A percentile compares a stretch with the other conserved stretches of the same genome.
These are phyloP conservation scores for Cynopterus brachyotis DNA, from an alignment of 2,113 vertebrate species.

Conservation along the genomic window DNA sequence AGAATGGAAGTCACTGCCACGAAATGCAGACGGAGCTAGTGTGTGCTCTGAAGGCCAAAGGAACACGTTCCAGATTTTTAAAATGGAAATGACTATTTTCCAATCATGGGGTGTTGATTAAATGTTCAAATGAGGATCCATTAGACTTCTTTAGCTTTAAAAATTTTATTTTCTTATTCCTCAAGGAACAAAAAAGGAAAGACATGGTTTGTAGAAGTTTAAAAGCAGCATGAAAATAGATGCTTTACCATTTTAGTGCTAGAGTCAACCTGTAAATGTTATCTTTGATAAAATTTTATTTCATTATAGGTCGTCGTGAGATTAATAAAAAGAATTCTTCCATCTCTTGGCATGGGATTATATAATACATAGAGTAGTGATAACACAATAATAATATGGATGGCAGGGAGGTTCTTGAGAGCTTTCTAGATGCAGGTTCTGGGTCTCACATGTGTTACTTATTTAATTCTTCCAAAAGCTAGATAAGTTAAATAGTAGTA, in stretches of 20 bases:
- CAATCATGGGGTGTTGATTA: neutral
- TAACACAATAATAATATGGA: too few species aligned
- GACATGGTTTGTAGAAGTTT: neutral
- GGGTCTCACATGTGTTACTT: neutral
- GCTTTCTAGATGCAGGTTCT: neutral
- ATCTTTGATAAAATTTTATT: neutral
- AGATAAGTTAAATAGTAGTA: neutral
- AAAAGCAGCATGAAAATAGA: neutral
- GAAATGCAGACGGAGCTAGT: fast-evolving
- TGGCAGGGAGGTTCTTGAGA: neutral
- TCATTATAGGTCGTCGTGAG: neutral
- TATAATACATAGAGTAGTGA: fast-evolving
- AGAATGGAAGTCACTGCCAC: fast-evolving
- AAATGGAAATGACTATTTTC: neutral
- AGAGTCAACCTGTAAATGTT: neutral
- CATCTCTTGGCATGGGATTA: neutral
- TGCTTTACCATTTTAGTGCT: neutral
- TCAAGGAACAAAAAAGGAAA: neutral
- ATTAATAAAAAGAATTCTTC: neutral
- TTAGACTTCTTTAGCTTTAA: neutral
- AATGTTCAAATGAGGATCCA: neutral
- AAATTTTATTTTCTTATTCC: neutral
- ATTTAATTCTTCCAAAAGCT: neutral
- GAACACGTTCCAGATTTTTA: neutral
- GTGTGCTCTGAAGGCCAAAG: neutral